Evolutionary conservation across 2,113 vertebrate species (phyloP).

Genomic region (Gymnorhina tibicen): DNA sequence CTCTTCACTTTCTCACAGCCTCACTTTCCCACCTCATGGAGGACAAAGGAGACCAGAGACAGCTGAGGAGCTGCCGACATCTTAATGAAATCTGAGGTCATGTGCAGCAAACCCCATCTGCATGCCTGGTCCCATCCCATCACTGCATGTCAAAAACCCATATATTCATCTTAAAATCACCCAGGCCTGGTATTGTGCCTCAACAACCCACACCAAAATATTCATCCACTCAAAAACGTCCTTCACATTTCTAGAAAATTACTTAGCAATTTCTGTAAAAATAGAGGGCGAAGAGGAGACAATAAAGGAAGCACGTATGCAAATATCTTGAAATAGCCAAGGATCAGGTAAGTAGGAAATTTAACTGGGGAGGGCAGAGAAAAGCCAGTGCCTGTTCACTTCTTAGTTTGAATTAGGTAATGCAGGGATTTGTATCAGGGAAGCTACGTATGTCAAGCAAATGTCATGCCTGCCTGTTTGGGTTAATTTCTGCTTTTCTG

Average conservation of each 20-base stretch:
- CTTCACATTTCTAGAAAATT: background rate
- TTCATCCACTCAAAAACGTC: background rate
- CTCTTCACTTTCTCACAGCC: background rate
- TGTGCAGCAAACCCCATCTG: background rate
- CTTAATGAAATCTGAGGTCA: background rate
- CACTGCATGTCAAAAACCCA: background rate
- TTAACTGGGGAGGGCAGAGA: background rate
- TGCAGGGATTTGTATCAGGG: background rate
- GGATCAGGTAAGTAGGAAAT: background rate
- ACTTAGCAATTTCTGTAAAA: background rate
- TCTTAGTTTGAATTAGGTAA: slow-evolving; percentile 10
- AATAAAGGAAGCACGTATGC: background rate
- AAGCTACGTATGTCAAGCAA: slow-evolving; percentile 26
- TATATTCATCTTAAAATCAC: background rate
- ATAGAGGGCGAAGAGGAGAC: background rate
- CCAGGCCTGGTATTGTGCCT: background rate
- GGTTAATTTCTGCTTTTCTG: slow-evolving; percentile 1
- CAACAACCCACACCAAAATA: background rate
- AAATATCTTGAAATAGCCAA: background rate
- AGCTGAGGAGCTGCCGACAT: background rate
- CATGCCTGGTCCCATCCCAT: background rate
- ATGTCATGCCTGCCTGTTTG: background rate
- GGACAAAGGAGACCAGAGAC: background rate
- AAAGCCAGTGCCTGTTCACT: background rate
- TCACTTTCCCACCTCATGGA: background rate